These are phyloP conservation scores for Epistrophe grossulariae DNA, from an alignment of 2,888 invertebrate genomes.

Conservation along the genomic window DNA sequence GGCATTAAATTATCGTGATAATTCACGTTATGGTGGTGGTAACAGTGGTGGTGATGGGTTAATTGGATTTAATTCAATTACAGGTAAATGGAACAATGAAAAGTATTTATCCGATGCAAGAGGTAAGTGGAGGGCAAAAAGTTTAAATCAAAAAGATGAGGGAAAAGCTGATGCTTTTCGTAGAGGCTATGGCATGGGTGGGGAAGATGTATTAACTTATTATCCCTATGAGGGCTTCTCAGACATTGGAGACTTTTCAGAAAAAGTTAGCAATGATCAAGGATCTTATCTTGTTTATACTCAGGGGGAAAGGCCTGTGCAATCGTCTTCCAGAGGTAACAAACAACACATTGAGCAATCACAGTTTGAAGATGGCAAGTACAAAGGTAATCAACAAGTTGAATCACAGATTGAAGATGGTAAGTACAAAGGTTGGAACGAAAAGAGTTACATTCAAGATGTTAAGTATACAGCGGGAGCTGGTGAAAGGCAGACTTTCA, in stretches of 20 bases:
- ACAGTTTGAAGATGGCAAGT: not conserved
- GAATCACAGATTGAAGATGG: not conserved
- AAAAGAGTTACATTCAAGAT: not conserved
- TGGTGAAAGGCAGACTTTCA: not conserved
- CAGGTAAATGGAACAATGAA: slow-evolving; percentile 42
- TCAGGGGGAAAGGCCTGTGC: not conserved
- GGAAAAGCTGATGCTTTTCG: slow-evolving; percentile 3
- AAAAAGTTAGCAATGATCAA: not conserved
- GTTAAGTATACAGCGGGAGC: not conserved
- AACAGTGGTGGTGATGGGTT: slow-evolving; percentile 39
- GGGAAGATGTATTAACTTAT: slow-evolving; percentile 42
- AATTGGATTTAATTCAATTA: slow-evolving; percentile 51
- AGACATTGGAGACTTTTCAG: not conserved
- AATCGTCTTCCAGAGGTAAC: not conserved
- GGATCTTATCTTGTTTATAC: not conserved
- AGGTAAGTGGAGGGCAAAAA: slow-evolving; percentile 56
- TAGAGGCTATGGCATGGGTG: slow-evolving; percentile 59
- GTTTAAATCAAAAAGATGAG: slow-evolving; percentile 20
- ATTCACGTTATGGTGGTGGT: slow-evolving; percentile 63
- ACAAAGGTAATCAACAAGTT: slow-evolving; percentile 2
- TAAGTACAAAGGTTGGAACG: slow-evolving; percentile 7
- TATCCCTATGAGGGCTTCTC: slow-evolving; percentile 13
- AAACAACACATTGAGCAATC: not conserved
- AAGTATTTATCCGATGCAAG: slow-evolving; percentile 24
- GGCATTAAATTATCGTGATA: slow-evolving; percentile 43